A percentile compares a stretch with the other conserved stretches of the same genome.
phyloP scores from a whole-genome alignment of 2,888 invertebrate genomes.

The Xanthia icteritia region DNA sequence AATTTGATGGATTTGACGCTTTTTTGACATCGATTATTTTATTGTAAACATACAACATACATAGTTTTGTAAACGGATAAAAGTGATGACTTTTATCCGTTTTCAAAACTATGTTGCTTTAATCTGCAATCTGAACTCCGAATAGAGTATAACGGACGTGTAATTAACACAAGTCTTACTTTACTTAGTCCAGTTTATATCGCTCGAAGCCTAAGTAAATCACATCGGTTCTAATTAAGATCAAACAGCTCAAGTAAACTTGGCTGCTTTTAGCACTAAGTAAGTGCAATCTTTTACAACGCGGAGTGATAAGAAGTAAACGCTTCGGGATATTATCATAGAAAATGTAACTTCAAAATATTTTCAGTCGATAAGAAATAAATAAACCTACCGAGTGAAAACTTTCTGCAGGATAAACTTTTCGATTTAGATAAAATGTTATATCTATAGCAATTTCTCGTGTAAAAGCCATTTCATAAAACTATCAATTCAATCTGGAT shows the following conservation, averaged over 20 bases:
- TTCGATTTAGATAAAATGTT: not conserved
- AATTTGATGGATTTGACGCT: too few relatives aligned
- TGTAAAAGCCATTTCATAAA: not conserved
- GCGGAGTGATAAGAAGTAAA: not conserved
- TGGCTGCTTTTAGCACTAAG: not conserved
- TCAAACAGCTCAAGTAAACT: conserved; percentile 20
- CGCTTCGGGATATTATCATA: too few relatives aligned
- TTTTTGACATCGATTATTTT: too few relatives aligned
- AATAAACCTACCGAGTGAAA: not conserved
- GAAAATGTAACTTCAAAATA: not conserved
- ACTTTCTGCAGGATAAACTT: not conserved
- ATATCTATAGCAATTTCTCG: not conserved
- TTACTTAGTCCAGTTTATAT: conserved; percentile 14
- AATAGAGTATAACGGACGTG: not conserved
- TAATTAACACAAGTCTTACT: not conserved
- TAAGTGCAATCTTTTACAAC: conserved; percentile 11
- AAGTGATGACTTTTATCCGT: not conserved
- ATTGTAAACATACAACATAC: too few relatives aligned
- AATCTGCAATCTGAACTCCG: not conserved
- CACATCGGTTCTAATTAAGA: conserved; percentile 22
- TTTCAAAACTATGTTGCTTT: not conserved
- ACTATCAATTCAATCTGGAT: not conserved
- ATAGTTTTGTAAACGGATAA: too few relatives aligned
- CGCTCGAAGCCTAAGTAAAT: conserved; percentile 20
- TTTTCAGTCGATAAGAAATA: not conserved